Percentiles rank a stretch among this genome's conserved stretches.
These are phyloP conservation scores for Illadopsis cleaveri DNA, from an alignment of 2,113 vertebrate genomes.

Conservation along the genomic window DNA sequence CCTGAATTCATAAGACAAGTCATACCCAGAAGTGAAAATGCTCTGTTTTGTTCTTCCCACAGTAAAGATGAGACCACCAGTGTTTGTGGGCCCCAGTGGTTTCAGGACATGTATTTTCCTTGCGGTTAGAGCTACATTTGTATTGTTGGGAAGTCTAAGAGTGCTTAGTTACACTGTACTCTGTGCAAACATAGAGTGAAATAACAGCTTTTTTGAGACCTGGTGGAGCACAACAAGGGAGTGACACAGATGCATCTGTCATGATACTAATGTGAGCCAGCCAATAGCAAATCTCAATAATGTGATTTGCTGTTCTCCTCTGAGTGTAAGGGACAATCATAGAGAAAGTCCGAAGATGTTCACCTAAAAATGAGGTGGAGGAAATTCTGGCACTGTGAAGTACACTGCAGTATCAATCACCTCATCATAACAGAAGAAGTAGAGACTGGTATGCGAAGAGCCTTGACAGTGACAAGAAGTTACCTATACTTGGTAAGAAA, in stretches of 20 bases:
- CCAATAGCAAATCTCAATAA: not conserved
- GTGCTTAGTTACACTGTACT: fast-evolving
- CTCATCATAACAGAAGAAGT: fast-evolving
- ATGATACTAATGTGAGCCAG: not conserved
- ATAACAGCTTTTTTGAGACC: not conserved
- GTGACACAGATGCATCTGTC: not conserved
- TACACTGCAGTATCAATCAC: not conserved
- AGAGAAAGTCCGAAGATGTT: not conserved
- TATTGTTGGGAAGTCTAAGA: not conserved
- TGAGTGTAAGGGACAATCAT: not conserved
- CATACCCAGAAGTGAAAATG: not conserved
- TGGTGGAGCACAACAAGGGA: not conserved
- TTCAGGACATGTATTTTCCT: not conserved
- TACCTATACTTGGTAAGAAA: not conserved
- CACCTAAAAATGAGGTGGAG: not conserved
- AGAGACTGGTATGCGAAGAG: not conserved
- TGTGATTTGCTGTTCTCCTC: not conserved
- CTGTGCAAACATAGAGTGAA: not conserved
- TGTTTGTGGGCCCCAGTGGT: not conserved
- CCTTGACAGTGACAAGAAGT: not conserved
- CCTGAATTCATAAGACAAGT: not conserved
- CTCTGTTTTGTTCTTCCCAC: not conserved
- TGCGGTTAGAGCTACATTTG: not conserved
- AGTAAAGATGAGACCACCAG: not conserved
- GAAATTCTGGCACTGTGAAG: not conserved